phyloP scores from a whole-genome alignment of 2,888 invertebrate species.

The Cabera pusaria region DNA sequence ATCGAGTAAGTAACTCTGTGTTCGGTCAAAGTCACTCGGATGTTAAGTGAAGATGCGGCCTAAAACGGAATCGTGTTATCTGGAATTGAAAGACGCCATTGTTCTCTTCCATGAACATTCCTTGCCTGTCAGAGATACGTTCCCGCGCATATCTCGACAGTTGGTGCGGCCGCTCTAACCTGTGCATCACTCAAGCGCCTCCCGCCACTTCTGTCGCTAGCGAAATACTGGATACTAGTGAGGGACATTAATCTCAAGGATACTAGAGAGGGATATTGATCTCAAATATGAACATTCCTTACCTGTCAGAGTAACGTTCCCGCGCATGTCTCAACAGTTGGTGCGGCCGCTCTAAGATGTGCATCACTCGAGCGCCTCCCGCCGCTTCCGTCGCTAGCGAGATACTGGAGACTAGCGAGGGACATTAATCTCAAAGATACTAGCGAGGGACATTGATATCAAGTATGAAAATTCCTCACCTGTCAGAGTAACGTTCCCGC shows the following conservation, averaged over 20 bases:
- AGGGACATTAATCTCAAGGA: constrained; percentile 79
- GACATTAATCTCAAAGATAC: constrained; percentile 79
- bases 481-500: constrained; percentile 73
- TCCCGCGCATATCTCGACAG: constrained; percentile 72
- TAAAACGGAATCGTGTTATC: too few relatives aligned
- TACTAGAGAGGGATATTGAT: constrained; percentile 75
- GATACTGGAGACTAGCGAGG: too few relatives aligned
- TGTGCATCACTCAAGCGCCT: constrained; percentile 66
- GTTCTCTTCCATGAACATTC: too few relatives aligned
- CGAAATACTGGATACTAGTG: too few relatives aligned
- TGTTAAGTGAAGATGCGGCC: too few relatives aligned
- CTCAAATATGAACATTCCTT: too few relatives aligned
- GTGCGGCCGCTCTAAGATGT: constrained; percentile 73
- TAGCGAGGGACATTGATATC: too few relatives aligned
- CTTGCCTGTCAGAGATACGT: too few relatives aligned
- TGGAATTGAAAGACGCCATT: too few relatives aligned
- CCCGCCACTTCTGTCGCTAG: constrained; percentile 68
- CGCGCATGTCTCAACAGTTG: constrained; percentile 70
- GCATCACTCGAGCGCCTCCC: constrained; percentile 61
- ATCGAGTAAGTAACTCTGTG: too few relatives aligned
- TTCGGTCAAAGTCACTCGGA: too few relatives aligned
- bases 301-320: constrained; percentile 76
- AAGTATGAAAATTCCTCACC: too few relatives aligned
- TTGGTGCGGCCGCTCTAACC: constrained; percentile 72
- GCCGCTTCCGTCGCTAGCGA: constrained; percentile 71